A percentile compares a stretch with the other conserved stretches of the same genome.
Conservation (phyloP, 2,797 vertebrate genomes). For the Lepilemur ruficaudatus region DNA sequence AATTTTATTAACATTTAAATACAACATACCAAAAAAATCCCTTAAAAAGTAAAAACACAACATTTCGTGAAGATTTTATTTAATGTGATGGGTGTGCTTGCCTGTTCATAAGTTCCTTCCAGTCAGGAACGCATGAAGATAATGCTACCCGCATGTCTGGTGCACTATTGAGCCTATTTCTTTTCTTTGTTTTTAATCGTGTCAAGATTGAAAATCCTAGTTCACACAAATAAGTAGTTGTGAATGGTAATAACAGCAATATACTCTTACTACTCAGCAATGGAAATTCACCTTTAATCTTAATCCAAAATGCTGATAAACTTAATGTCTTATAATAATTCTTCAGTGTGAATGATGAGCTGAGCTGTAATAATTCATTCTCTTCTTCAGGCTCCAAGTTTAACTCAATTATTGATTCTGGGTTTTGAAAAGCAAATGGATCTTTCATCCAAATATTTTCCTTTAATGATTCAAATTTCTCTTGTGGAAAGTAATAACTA, state of each 20-base stretch:
- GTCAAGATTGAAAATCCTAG: slow-evolving; percentile 33
- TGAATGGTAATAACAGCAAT: slow-evolving; percentile 29
- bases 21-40: neutral
- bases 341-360: slow-evolving; percentile 14
- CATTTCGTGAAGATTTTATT: neutral
- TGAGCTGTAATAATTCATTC: slow-evolving; percentile 46
- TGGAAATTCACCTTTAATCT: slow-evolving; percentile 43
- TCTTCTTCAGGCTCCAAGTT: slow-evolving; percentile 36
- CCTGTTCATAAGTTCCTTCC: slow-evolving; percentile 37
- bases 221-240: slow-evolving; percentile 38
- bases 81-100: slow-evolving; percentile 5
- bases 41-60: neutral
- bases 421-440: slow-evolving; percentile 39
- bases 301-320: slow-evolving; percentile 42
- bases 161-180: slow-evolving; percentile 8
- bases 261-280: slow-evolving; percentile 51
- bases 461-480: slow-evolving; percentile 40
- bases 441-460: slow-evolving; percentile 36
- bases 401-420: slow-evolving; percentile 23
- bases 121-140: neutral
- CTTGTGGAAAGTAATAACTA: slow-evolving; percentile 28
- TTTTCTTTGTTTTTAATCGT: slow-evolving; percentile 24
- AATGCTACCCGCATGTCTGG: neutral
- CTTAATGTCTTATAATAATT: slow-evolving; percentile 28
- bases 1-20: slow-evolving; percentile 36